Base-by-base conservation (phyloP, 2,113 vertebrate species). In the Cochlearius cochlearius region DNA sequence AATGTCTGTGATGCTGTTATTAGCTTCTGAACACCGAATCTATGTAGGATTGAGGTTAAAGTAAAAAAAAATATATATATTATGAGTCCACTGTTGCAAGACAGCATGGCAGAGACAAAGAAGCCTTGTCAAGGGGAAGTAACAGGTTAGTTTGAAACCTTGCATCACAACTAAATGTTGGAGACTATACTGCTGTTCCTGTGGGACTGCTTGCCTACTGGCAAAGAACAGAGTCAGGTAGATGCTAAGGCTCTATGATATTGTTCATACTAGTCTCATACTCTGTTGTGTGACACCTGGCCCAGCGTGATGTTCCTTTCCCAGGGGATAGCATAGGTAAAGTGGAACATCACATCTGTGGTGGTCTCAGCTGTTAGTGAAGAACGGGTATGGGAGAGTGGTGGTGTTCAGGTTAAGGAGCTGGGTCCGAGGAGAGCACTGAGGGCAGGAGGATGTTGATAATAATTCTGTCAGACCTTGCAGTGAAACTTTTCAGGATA, bases 331-430 rank as follows among this genome's bases (percentile, higher is more conserved):
- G 36, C 34, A 14, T 29, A 18, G 60, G 29, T 68, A 27, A 83
- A 83, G 30, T 12, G 38, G 74, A 68, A 50, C 52, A 19, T 72
- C 32, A 27, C 22, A 38, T 21, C 39, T 32, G 8, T 36, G 21
- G 21, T 68, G 12, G 29, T n/a, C 50, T 62, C 43, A 29, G 17
- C 34, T 43, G 43, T 25, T 25, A 45, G 17, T 14, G 50, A 71
- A 36, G 60, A 80, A 58, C 1, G 5, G 21, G 7, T 66, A 47
- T 0, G 0, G 43, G 38, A 32, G 8, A 49, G 16, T 13, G 30
- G 4, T 41, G 34, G 27, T 34, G 38, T 88, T 53, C 15, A 36
- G 43, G 29, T 11, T 84, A 62, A 52, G 34, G 7, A 52, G 34
- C 18, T 15, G 21, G 19, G 10, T 77, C 19, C n/a, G 52, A 53